Evolutionary conservation across 1,140 invertebrate genomes (phyloP), one percentile per base, ranked within the genome.

Genomic region (Pseudomyrmex dendroicus): DNA sequence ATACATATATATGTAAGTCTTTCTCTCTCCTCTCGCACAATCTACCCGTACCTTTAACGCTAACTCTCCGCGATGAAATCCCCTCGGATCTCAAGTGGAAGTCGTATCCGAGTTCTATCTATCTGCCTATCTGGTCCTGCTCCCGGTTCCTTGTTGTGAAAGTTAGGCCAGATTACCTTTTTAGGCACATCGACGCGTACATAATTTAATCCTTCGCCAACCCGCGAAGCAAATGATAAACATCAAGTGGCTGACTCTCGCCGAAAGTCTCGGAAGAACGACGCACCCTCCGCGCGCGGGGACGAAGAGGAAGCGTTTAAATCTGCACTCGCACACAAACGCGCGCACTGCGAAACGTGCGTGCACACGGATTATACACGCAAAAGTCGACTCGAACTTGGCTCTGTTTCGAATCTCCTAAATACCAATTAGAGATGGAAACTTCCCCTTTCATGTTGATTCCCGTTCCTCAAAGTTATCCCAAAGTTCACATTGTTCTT

Each of bases 361-460:
- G n/a, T 63, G 48, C 61, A 48, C 82, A 25, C 12, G 56, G 25
- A 67, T 48, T 82, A 46, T 70, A 68, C 35, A 54, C 59, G 50
- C 59, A 48, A 70, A 67, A 73, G 80, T 83, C 83, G 83, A 84
- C 67, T 59, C 86, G 10, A 70, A 88, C 83, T 90, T 89, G 88
- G 89, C 87, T 92, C 88, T 90, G 92, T 92, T 92, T 92, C 90
- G 89, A 89, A 93, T 93, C 93, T 93, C 88, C 93, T 93, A 94
- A 94, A 94, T 94, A 93, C 92, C 92, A 93, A 94, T 94, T 94
- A 94, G 91, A 89, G 91, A 92, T 90, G 90, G 90, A 93, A 94
- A 94, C 91, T 93, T 93, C 91, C 88, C 90, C 92, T 93, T 93
- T 94, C 93, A 93, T 93, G 92, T 94, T 93, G 92, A 94, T 93